Evolutionary conservation across 2,113 vertebrate species (phyloP), one percentile per base, ranked within the genome.

Genomic region (Hiodon alosoides): DNA sequence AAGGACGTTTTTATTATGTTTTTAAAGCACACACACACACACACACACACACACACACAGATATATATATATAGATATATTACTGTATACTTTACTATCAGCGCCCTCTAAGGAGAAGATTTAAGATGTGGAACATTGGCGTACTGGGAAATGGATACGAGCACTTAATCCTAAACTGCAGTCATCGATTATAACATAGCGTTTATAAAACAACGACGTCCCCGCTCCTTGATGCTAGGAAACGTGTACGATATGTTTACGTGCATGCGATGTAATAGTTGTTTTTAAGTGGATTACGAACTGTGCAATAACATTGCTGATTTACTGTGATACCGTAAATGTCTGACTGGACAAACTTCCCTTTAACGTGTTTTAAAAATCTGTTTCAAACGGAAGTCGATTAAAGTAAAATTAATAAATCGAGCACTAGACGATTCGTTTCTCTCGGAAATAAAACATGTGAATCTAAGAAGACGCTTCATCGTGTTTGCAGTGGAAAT

Each of bases 91-190:
- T 86, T 79, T 83, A 85, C 67, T 75, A 84, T 83, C 84, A 83
- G 86, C 89, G 85, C 89, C 88, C 88, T 88, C 89, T 89, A 86
- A 86, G 86, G 87, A 81, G 69, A 59, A 71, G 75, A 71, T 71
- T 79, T 78, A 77, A 70, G 31, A 31, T 31, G 31, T 67, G 77
- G 71, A 83, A 84, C 85, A 89, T 79, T 83, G 83, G 85, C 81
- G 85, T 71, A 84, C 69, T 67, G 81, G 17, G 74, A 71, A 51
- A 64, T 71, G 73, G 80, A 81, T 79, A 82, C 50, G 83, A 80
- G 77, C 80, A 78, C 54, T 78, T 81, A 81, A 14, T 76, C 75
- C 70, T 64, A 67, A 78, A 78, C 16, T 48, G 16, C 64, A 67
- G 13, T 5, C 54, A 75, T 55, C 46, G n/a, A 67, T 8, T 69